A percentile compares a stretch with the other conserved stretches of the same genome.
phyloP scores from a whole-genome alignment of 1,140 invertebrate species.

The Cherax destructor region DNA sequence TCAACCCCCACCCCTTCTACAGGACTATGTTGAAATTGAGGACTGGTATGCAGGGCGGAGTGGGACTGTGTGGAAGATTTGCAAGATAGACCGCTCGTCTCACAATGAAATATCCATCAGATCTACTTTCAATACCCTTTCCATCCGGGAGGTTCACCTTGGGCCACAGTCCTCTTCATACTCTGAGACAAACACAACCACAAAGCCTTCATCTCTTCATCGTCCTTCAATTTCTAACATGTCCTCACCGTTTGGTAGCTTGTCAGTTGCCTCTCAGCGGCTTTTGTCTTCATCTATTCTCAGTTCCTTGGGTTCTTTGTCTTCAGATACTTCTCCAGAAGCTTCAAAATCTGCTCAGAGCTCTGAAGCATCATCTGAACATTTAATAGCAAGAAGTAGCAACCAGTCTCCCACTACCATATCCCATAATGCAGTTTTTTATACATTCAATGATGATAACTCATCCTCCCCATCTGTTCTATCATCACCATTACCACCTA shows the following conservation, averaged over 20 bases:
- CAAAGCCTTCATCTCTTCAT: not conserved
- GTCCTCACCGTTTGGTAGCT: not conserved
- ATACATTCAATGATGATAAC: not conserved
- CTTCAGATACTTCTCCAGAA: not conserved
- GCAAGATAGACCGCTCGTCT: constrained; percentile 39
- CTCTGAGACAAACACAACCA: not conserved
- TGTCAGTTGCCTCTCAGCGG: not conserved
- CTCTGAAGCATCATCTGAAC: not conserved
- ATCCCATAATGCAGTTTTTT: constrained; percentile 25
- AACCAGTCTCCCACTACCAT: not conserved
- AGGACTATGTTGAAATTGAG: constrained; percentile 70
- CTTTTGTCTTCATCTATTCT: not conserved
- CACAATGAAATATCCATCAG: constrained; percentile 70
- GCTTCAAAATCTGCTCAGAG: not conserved
- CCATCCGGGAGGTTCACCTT: constrained; percentile 72
- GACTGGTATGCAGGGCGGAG: constrained; percentile 65
- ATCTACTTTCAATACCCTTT: constrained; percentile 73
- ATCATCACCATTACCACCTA: not conserved
- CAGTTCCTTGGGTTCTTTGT: not conserved
- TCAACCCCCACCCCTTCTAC: not conserved
- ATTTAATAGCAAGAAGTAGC: not conserved
- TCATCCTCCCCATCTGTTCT: not conserved
- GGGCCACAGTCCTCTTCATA: not conserved
- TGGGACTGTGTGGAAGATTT: constrained; percentile 68
- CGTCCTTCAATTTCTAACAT: not conserved